Evolutionary conservation across 2,797 vertebrate species (phyloP).

Genomic region (Scarus forsteni): DNA sequence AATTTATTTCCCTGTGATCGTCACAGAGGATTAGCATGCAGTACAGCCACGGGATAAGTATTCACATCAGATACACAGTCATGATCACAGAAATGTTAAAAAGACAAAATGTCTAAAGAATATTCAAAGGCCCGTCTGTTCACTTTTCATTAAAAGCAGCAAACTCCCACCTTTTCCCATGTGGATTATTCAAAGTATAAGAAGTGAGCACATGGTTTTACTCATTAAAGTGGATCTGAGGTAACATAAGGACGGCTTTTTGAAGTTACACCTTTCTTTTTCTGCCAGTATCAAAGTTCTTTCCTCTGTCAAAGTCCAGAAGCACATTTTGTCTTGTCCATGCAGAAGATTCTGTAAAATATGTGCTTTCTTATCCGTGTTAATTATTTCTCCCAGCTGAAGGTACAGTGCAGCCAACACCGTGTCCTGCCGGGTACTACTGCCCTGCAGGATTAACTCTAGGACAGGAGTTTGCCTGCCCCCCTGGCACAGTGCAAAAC

Average conservation of each 20-base stretch:
- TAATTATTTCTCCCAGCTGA: conserved; percentile 66
- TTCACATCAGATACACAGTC: conserved; percentile 10
- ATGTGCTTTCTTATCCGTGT: not conserved
- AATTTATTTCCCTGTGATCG: not conserved
- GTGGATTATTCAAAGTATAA: conserved; percentile 7
- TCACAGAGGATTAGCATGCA: conserved; percentile 1
- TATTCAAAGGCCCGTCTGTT: conserved; percentile 7
- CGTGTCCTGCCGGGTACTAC: conserved; percentile 85
- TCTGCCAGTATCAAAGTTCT: conserved; percentile 10
- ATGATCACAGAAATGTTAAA: conserved; percentile 1
- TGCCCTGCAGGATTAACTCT: conserved; percentile 81
- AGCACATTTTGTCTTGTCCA: conserved; percentile 1
- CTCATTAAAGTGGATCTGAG: conserved; percentile 12
- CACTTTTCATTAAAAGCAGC: conserved; percentile 11
- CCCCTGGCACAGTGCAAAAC: conserved; percentile 85
- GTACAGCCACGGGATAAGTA: not conserved
- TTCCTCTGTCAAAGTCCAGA: not conserved
- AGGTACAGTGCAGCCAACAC: conserved; percentile 71
- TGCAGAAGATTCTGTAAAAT: not conserved
- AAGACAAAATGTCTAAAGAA: not conserved
- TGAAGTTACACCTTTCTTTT: not conserved
- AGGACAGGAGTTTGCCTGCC: conserved; percentile 84
- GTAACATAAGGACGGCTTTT: not conserved
- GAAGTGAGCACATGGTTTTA: not conserved
- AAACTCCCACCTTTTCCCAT: conserved; percentile 6